Conservation (phyloP, 53 echinoderm and acorn worm species). For the Holothuria leucospilota region DNA sequence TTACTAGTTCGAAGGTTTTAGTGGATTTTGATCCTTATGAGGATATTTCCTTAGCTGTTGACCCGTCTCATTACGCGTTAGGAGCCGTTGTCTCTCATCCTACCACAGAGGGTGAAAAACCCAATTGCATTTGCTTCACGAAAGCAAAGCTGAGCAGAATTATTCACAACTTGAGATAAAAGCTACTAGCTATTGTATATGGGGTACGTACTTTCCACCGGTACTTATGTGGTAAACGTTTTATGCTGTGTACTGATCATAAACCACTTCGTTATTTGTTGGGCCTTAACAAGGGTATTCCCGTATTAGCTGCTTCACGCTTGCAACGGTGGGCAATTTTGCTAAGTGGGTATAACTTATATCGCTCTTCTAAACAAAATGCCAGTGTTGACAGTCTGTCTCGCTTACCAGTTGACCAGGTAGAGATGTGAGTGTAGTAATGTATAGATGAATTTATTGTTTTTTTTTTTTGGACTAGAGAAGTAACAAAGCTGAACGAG, state of each 20-base stretch:
- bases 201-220: conserved; percentile 54
- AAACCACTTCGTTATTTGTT: conserved; percentile 32
- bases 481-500: conserved; percentile 1
- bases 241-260: not conserved
- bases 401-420: no score
- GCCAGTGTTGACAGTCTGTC: no score
- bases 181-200: conserved; percentile 47
- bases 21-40: conserved; percentile 12
- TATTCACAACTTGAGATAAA: conserved; percentile 49
- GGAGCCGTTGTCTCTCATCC: conserved; percentile 7
- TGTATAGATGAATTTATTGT: no score
- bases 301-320: conserved; percentile 36
- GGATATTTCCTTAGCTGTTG: not conserved
- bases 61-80: conserved; percentile 1
- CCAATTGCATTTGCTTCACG: conserved; percentile 22
- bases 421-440: no score
- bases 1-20: not conserved
- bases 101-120: conserved; percentile 34
- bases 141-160: not conserved
- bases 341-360: no score
- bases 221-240: conserved; percentile 50
- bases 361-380: no score
- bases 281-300: conserved; percentile 35
- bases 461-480: no score
- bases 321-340: conserved; percentile 28